Percentiles rank a stretch among this genome's conserved stretches.
These are phyloP conservation scores for Drosophila triauraria DNA, from an alignment of 1,140 invertebrate genomes.

Conservation along the genomic window DNA sequence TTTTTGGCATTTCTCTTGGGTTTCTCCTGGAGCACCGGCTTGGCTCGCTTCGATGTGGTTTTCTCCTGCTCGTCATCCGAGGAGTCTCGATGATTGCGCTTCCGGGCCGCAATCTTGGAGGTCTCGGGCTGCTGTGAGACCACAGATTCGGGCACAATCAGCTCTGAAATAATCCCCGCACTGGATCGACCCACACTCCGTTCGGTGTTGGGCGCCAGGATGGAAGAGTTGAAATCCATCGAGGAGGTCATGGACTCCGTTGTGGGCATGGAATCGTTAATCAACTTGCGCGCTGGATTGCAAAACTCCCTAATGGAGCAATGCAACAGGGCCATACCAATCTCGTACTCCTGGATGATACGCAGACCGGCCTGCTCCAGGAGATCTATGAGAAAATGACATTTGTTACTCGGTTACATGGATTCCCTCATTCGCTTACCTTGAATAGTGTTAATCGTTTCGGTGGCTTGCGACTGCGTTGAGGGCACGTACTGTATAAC, in stretches of 20 bases:
- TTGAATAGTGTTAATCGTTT: conserved; percentile 85
- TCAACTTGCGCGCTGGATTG: conserved; percentile 87
- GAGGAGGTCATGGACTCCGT: conserved; percentile 61
- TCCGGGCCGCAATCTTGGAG: neutral
- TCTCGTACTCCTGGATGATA: conserved; percentile 88
- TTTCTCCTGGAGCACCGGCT: neutral
- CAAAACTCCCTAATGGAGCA: conserved; percentile 88
- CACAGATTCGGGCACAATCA: conserved; percentile 48
- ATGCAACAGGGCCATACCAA: conserved; percentile 88
- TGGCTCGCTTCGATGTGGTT: conserved; percentile 11
- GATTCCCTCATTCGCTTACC: conserved; percentile 58
- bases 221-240: conserved; percentile 48
- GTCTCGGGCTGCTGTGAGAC: neutral
- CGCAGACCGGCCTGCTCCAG: conserved; percentile 86
- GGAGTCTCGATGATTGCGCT: conserved; percentile 47
- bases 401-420: conserved; percentile 24
- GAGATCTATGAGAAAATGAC: conserved; percentile 65
- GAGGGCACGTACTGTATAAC: conserved; percentile 86
- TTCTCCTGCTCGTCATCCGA: conserved; percentile 52
- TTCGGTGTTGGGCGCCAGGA: conserved; percentile 61
- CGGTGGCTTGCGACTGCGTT: conserved; percentile 85
- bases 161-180: conserved; percentile 13
- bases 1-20: conserved; percentile 3
- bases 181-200: conserved; percentile 15
- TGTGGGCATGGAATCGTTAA: conserved; percentile 59